Conservation (phyloP, 2,888 invertebrate species). For the Bursaphelenchus okinawaensis region DNA sequence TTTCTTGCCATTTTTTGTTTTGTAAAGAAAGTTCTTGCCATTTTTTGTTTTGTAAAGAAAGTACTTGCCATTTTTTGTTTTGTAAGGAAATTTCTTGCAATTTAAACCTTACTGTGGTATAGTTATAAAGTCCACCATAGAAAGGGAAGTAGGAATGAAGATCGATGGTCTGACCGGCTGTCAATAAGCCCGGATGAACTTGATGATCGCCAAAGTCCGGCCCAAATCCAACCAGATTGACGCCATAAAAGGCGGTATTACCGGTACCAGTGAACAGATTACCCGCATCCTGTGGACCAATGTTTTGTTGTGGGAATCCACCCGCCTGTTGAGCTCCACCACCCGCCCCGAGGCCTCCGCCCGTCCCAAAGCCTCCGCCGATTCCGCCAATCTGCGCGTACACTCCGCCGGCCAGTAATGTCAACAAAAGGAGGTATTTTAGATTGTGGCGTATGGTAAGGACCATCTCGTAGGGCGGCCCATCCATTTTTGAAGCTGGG, state of each 20-base stretch:
- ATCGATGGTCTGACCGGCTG: constrained; percentile 54
- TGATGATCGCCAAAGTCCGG: constrained; percentile 53
- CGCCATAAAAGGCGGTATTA: constrained; percentile 51
- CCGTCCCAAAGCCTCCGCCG: constrained; percentile 7
- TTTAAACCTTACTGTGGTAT: constrained; percentile 41
- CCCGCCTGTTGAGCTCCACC: not conserved
- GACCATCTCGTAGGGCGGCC: not conserved
- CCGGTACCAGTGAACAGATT: constrained; percentile 47
- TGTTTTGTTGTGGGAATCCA: constrained; percentile 19
- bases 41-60: not conserved
- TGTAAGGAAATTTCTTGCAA: not conserved
- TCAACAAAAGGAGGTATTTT: not conserved
- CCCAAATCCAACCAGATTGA: constrained; percentile 47
- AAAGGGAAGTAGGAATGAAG: constrained; percentile 55
- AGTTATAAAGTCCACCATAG: constrained; percentile 55
- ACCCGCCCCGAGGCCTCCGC: not conserved
- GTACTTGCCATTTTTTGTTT: not conserved
- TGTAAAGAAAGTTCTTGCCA: not conserved
- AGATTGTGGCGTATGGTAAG: not conserved
- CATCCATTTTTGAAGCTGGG: too few relatives aligned
- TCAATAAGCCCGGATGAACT: constrained; percentile 52
- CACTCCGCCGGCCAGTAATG: constrained; percentile 16
- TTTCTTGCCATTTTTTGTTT: not conserved
- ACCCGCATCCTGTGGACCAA: constrained; percentile 25
- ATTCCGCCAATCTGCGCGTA: constrained; percentile 38